phyloP scores from a whole-genome alignment of 2,797 vertebrate genomes.

The Decapterus maruadsi region DNA sequence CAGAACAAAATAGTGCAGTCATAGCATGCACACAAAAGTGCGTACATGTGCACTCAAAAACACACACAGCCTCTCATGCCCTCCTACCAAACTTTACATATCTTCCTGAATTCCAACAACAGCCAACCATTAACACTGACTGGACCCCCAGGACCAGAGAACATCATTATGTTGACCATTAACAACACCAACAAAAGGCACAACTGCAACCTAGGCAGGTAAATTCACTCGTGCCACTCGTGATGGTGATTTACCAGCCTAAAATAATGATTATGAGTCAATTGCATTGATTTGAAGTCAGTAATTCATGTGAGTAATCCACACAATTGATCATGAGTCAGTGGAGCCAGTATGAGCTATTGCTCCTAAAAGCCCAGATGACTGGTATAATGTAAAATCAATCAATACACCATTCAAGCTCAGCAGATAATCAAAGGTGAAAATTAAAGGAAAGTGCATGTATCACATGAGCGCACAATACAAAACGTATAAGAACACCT shows the following conservation, averaged over 20 bases:
- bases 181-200: constrained; percentile 15
- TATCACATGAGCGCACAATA: background rate
- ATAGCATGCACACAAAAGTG: constrained; percentile 39
- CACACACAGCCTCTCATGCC: background rate
- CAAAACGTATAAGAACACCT: background rate
- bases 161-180: constrained; percentile 6
- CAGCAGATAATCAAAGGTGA: constrained; percentile 24
- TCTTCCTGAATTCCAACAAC: constrained; percentile 8
- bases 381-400: constrained; percentile 10
- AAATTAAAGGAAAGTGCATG: constrained; percentile 13
- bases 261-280: constrained; percentile 35
- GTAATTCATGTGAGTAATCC: constrained; percentile 27
- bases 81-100: constrained; percentile 14
- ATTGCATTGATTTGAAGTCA: constrained; percentile 37
- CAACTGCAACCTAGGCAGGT: background rate
- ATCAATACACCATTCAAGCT: constrained; percentile 34
- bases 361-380: constrained; percentile 12
- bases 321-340: constrained; percentile 29
- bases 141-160: background rate
- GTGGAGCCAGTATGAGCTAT: constrained; percentile 3
- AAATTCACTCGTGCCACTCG: background rate
- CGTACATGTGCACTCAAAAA: background rate
- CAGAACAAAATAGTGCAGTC: constrained; percentile 70
- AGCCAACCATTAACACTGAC: too few species aligned
- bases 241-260: constrained; percentile 27